Conservation (phyloP, 2,888 invertebrate genomes). For the Cheiracanthium punctorium region DNA sequence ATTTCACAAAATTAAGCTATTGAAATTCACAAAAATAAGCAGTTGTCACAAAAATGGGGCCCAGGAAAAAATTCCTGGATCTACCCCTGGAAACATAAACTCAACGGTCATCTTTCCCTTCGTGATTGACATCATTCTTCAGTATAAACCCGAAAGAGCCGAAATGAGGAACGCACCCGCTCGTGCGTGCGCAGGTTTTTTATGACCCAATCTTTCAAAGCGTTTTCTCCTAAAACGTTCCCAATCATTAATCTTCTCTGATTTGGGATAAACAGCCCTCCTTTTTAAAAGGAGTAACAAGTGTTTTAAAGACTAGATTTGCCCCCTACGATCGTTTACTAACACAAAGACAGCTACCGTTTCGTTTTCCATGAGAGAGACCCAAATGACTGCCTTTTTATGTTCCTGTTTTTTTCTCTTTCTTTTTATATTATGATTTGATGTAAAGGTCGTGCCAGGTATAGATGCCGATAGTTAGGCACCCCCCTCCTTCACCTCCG, state of each 20-base stretch:
- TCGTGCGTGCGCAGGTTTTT: not conserved
- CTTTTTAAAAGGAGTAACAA: slow-evolving; percentile 17
- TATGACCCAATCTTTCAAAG: not conserved
- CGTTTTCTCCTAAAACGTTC: not conserved
- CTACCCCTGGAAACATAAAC: no score
- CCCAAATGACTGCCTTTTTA: slow-evolving; percentile 19
- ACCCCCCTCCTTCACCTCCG: slow-evolving; percentile 2
- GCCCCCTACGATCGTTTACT: not conserved
- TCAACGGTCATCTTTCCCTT: no score
- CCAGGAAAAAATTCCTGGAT: no score
- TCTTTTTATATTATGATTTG: no score
- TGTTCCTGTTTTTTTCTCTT: not conserved
- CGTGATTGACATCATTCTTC: no score
- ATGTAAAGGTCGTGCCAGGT: not conserved
- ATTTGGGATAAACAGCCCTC: slow-evolving; percentile 14
- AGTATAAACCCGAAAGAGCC: no score
- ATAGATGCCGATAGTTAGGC: slow-evolving; percentile 18
- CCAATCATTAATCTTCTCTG: slow-evolving; percentile 12
- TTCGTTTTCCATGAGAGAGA: not conserved
- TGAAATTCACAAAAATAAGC: no score
- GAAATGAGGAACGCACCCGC: not conserved
- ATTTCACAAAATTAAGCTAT: no score
- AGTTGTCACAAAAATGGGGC: no score
- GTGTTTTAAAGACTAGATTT: slow-evolving; percentile 17
- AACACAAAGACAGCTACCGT: slow-evolving; percentile 7